Conservation (phyloP, 2,113 vertebrate species). For the Corythaixoides concolor region DNA sequence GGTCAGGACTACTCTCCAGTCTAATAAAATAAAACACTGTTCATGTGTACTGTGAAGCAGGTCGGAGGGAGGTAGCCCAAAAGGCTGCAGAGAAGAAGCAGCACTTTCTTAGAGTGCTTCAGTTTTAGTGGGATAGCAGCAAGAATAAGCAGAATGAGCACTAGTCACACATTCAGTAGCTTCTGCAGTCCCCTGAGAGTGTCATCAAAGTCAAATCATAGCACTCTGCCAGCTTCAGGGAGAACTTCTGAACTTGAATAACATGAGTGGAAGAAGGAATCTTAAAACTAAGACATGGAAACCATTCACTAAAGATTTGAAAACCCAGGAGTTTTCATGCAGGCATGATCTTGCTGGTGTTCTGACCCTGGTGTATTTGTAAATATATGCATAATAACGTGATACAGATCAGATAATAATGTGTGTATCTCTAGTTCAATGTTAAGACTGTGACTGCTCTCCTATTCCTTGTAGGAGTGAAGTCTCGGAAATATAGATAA, state of each 20-base stretch:
- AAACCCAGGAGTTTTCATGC: background rate
- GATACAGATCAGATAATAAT: background rate
- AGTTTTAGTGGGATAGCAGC: background rate
- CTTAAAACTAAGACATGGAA: background rate
- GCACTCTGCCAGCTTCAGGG: background rate
- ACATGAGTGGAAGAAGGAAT: background rate
- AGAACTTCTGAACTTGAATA: background rate
- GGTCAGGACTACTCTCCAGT: background rate
- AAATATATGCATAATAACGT: background rate
- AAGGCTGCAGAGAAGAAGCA: background rate
- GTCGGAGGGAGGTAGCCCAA: background rate
- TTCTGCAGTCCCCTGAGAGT: background rate
- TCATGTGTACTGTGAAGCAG: background rate
- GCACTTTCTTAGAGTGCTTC: background rate
- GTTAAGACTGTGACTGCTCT: background rate
- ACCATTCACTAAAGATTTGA: background rate
- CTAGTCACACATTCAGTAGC: background rate
- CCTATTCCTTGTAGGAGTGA: background rate
- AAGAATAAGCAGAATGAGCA: background rate
- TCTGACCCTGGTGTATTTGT: background rate
- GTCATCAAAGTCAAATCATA: background rate
- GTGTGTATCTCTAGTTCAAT: background rate
- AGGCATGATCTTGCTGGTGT: background rate
- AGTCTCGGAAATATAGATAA: background rate
- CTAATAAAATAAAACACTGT: background rate